Conservation (phyloP, 2,888 invertebrate genomes). For the Iphiclides podalirius region DNA sequence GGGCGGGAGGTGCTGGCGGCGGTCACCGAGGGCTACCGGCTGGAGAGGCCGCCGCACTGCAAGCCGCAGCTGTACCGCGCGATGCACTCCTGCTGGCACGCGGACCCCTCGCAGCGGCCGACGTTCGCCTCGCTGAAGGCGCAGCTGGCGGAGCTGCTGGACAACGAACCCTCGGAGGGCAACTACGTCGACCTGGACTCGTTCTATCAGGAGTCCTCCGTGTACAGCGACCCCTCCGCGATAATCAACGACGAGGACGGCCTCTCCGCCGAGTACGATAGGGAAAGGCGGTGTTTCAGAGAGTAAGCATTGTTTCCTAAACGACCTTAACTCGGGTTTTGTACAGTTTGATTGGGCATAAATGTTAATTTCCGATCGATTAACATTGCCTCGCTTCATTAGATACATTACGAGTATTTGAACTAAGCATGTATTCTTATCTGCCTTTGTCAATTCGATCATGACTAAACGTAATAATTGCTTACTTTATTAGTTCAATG, state of each 20-base stretch:
- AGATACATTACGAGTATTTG: no score
- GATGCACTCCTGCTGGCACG: constrained; percentile 81
- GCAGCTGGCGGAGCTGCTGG: constrained; percentile 81
- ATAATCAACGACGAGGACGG: constrained; percentile 75
- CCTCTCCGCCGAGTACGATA: constrained; percentile 69
- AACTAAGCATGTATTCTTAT: no score
- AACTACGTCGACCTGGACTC: constrained; percentile 85
- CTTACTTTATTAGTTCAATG: no score
- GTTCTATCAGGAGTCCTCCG: constrained; percentile 82
- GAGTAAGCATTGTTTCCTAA: constrained; percentile 52
- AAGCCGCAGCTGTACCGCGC: constrained; percentile 79
- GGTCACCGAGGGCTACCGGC: constrained; percentile 87
- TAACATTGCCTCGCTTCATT: no score
- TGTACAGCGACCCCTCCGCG: constrained; percentile 76
- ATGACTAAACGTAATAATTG: no score
- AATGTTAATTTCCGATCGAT: no score
- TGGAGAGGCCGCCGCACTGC: constrained; percentile 89
- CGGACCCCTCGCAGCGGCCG: constrained; percentile 86
- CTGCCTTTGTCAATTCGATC: no score
- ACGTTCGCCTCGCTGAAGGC: constrained; percentile 82
- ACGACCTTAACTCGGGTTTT: no score
- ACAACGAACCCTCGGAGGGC: constrained; percentile 81
- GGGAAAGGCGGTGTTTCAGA: constrained; percentile 66
- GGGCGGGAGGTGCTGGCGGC: constrained; percentile 90
- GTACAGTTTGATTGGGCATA: no score